Conservation (phyloP, 2,113 vertebrate species). For the Ophthalmolycus amberensis region DNA sequence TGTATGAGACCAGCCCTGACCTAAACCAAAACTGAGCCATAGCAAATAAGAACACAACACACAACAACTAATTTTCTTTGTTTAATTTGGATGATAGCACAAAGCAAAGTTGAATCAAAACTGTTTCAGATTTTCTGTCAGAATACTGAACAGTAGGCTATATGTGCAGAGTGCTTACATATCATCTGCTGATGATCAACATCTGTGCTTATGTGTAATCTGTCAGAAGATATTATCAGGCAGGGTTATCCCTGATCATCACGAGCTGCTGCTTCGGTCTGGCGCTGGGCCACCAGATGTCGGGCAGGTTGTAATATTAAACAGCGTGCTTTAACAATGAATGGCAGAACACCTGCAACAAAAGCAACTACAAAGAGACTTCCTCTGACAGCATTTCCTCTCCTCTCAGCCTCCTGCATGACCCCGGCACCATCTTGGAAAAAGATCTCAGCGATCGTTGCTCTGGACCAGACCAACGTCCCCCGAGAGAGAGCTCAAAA, state of each 20-base stretch:
- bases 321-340: constrained; percentile 82
- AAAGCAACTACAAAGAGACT: constrained; percentile 86
- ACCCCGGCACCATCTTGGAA: constrained; percentile 82
- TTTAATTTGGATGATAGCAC: constrained; percentile 1
- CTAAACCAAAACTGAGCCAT: background rate
- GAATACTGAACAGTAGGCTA: background rate
- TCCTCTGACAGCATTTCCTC: constrained; percentile 82
- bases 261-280: constrained; percentile 45
- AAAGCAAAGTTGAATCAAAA: background rate
- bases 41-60: background rate
- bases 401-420: constrained; percentile 75
- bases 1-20: background rate
- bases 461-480: constrained; percentile 69
- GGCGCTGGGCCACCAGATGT: constrained; percentile 82
- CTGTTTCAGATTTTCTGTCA: background rate
- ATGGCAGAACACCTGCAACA: constrained; percentile 88
- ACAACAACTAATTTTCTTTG: background rate
- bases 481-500: constrained; percentile 73
- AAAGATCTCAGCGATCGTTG: constrained; percentile 80
- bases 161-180: background rate
- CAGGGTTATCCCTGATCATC: constrained; percentile 9
- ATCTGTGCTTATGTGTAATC: constrained; percentile 48
- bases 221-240: constrained; percentile 48
- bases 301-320: constrained; percentile 79
- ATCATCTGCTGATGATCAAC: constrained; percentile 29